Evolutionary conservation across 2,888 invertebrate genomes (phyloP).

Genomic region (Drosophila paracracens): DNA sequence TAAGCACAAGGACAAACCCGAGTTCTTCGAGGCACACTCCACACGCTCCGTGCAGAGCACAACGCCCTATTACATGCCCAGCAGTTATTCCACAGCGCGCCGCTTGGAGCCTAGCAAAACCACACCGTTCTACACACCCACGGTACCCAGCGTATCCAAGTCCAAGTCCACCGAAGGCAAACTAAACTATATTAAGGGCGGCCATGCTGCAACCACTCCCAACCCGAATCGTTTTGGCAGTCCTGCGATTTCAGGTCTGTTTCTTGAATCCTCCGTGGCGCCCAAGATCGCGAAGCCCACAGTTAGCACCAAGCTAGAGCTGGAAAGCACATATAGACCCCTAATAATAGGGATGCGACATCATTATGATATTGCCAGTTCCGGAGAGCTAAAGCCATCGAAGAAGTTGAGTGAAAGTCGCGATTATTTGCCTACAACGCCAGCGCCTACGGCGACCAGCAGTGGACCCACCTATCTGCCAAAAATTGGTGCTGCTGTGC

Average conservation of each 20-base stretch:
- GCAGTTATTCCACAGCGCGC: conserved; percentile 82
- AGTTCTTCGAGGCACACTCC: conserved; percentile 64
- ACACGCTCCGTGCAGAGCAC: conserved; percentile 59
- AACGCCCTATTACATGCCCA: conserved; percentile 72
- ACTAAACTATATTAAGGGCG: conserved; percentile 70
- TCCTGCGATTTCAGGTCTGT: conserved; percentile 54
- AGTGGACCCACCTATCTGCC: conserved; percentile 83
- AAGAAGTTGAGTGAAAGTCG: conserved; percentile 53
- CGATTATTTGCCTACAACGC: conserved; percentile 66
- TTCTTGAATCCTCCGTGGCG: conserved; percentile 62
- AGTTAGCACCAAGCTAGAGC: conserved; percentile 44
- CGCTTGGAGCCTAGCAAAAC: conserved; percentile 82
- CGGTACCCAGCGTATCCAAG: conserved; percentile 81
- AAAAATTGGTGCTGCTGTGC: conserved; percentile 55
- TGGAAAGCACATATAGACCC: conserved; percentile 71
- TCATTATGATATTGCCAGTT: conserved; percentile 68
- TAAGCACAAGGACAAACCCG: conserved; percentile 58
- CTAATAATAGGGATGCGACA: conserved; percentile 78
- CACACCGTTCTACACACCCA: conserved; percentile 85
- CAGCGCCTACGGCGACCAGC: conserved; percentile 66
- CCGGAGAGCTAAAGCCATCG: conserved; percentile 60
- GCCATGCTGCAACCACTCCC: conserved; percentile 69
- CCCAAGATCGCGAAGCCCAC: conserved; percentile 61
- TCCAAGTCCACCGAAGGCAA: conserved; percentile 77
- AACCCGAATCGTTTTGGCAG: conserved; percentile 72